phyloP scores from a whole-genome alignment of 2,888 invertebrate genomes.

The Apocheima hispidaria region DNA sequence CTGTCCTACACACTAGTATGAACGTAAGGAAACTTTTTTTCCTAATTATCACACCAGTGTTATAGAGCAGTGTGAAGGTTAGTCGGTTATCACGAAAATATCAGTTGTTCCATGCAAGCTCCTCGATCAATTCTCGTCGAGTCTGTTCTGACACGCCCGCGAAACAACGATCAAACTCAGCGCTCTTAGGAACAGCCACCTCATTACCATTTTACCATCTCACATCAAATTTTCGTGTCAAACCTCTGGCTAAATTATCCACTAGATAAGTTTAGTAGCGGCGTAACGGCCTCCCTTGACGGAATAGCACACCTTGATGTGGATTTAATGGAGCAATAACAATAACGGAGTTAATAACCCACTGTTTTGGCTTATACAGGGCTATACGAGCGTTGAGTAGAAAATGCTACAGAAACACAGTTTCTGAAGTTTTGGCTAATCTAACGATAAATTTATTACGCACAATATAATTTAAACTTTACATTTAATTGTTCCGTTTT shows the following conservation, averaged over 20 bases:
- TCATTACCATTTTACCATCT: conserved; percentile 28
- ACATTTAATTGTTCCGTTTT: no score
- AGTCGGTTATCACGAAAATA: no score
- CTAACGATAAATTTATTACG: no score
- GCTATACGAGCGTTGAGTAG: conserved; percentile 7
- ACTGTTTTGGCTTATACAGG: conserved; percentile 43
- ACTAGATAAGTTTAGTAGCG: conserved; percentile 43
- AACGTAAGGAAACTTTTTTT: no score
- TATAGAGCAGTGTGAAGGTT: no score
- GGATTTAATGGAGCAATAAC: conserved; percentile 47
- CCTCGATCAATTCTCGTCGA: not conserved
- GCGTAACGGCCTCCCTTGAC: conserved; percentile 40
- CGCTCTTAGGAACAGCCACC: conserved; percentile 18
- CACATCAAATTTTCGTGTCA: conserved; percentile 27
- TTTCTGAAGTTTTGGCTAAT: no score
- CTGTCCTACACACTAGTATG: no score
- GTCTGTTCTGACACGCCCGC: conserved; percentile 5
- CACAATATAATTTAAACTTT: no score
- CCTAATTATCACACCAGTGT: no score
- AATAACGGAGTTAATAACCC: conserved; percentile 47
- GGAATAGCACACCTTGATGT: conserved; percentile 46
- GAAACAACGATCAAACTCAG: conserved; percentile 13
- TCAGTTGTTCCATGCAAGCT: not conserved
- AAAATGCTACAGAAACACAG: not conserved
- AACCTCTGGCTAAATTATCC: conserved; percentile 35